Evolutionary conservation across 23 tunicate species (phyloP), one percentile per base, ranked within the genome.

Genomic region (Corella eumyota): DNA sequence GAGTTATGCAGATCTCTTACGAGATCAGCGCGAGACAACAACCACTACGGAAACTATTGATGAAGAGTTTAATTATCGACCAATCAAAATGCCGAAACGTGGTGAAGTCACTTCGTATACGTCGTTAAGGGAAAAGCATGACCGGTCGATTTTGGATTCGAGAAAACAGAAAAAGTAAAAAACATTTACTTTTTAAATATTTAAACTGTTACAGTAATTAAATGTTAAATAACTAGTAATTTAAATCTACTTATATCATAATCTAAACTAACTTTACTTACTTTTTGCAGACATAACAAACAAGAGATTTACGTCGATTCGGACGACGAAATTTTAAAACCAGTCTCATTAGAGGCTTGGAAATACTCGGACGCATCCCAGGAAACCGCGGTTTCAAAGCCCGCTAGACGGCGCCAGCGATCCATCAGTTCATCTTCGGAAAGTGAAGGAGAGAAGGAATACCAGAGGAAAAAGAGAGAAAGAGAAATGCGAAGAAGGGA

Each of bases 311-410:
- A 70, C 4, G 52, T 51, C n/a, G 97, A 90, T 72, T 90, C 97
- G 30, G 97, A 90, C 29, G 97, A 90, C 30, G 97, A 79, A 48
- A 61, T 78, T 3, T 45, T 90, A 36, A 76, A 81, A 21, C 86
- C 86, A 25, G 64, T 79, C 27, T 78, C 90, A 0, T 50, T 75
- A 36, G 88, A 92, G 35, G 67, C 97, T 30, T 90, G 97, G 97
- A 76, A 76, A 47, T 90, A 90, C 61, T 73, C 68, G 28, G 54
- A 64, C 20, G 72, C 55, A 2, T 38, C 33, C 22, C 66, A 48
- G 25, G 68, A 81, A 5, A 28, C 53, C 3, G 66, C 17, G 6
- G 15, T 44, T 31, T 32, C 56, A 7, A 32, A 62, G 6, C 40
- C 66, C 0, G 40, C 36, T 27, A 56, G 74, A 31, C 1, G 56